phyloP scores from a whole-genome alignment of 1,140 invertebrate species.

The Sipha flava region DNA sequence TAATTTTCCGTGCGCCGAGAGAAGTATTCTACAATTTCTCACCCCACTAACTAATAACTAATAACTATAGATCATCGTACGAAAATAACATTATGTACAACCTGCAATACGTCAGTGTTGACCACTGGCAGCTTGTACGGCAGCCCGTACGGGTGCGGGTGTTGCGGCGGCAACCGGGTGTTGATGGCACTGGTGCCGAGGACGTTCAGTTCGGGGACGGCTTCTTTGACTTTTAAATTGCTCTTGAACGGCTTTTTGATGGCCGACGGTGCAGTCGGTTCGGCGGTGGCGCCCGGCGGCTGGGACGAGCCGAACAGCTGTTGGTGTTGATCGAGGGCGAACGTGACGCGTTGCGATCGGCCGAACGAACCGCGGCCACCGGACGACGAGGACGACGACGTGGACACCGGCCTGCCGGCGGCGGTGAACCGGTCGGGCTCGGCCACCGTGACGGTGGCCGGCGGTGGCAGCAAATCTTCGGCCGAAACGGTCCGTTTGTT shows the following conservation, averaged over 20 bases:
- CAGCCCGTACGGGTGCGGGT: conserved; percentile 11
- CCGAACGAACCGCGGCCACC: conserved; percentile 38
- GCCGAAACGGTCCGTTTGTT: conserved; percentile 40
- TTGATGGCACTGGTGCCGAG: neutral
- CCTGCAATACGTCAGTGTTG: conserved; percentile 8
- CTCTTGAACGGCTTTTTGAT: conserved; percentile 15
- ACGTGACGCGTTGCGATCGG: conserved; percentile 40
- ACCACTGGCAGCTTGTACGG: neutral
- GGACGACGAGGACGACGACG: neutral
- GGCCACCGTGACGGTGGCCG: neutral
- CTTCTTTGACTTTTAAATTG: conserved; percentile 11
- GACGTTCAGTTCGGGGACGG: neutral
- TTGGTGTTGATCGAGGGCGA: conserved; percentile 38
- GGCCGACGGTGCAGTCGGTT: neutral
- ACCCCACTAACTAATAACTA: too few species aligned
- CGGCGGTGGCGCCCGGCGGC: neutral
- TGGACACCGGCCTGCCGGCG: neutral
- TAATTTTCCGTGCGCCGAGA: too few species aligned
- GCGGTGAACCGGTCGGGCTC: neutral
- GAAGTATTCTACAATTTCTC: too few species aligned
- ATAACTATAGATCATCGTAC: too few species aligned
- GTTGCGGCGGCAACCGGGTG: conserved; percentile 10
- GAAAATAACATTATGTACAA: conserved; percentile 3
- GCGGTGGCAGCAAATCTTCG: conserved; percentile 35
- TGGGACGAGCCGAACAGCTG: neutral